These are phyloP conservation scores for Percopsis omiscomaycus DNA, from an alignment of 2,797 vertebrate species.

Conservation along the genomic window DNA sequence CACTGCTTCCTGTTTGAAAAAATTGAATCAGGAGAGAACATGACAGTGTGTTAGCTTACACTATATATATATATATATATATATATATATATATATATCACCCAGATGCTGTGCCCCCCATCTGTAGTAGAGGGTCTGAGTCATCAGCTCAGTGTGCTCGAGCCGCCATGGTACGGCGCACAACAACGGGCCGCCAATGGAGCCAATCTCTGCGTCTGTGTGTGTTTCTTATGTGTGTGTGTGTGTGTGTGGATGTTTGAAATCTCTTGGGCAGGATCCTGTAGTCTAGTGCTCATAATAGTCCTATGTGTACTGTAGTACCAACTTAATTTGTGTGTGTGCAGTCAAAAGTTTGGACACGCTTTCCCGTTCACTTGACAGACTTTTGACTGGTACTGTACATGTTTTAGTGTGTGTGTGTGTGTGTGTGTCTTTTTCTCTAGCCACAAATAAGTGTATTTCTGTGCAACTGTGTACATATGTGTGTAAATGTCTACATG, in stretches of 20 bases:
- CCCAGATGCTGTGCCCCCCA: slow-evolving; percentile 65
- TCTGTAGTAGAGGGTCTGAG: slow-evolving; percentile 71
- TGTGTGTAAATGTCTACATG: background rate
- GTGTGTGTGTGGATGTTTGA: background rate
- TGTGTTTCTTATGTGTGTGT: background rate
- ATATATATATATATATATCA: slow-evolving; percentile 2
- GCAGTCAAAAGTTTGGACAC: background rate
- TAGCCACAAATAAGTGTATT: background rate
- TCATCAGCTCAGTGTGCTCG: slow-evolving; percentile 62
- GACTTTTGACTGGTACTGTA: background rate
- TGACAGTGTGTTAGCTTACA: background rate
- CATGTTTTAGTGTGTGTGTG: no score
- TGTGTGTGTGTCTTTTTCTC: background rate
- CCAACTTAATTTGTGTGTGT: background rate
- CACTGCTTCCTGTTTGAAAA: slow-evolving; percentile 29
- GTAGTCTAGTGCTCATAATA: no score
- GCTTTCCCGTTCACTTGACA: no score
- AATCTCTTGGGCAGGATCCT: no score
- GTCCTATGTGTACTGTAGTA: no score
- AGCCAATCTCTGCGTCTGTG: slow-evolving; percentile 41
- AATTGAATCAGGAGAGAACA: slow-evolving; percentile 33
- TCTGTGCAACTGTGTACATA: background rate
- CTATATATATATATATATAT: background rate
- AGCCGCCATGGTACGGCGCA: slow-evolving; percentile 56
- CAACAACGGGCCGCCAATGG: slow-evolving; percentile 52